phyloP scores from a whole-genome alignment of 2,797 vertebrate species.

The Pipistrellus pipistrellus region DNA sequence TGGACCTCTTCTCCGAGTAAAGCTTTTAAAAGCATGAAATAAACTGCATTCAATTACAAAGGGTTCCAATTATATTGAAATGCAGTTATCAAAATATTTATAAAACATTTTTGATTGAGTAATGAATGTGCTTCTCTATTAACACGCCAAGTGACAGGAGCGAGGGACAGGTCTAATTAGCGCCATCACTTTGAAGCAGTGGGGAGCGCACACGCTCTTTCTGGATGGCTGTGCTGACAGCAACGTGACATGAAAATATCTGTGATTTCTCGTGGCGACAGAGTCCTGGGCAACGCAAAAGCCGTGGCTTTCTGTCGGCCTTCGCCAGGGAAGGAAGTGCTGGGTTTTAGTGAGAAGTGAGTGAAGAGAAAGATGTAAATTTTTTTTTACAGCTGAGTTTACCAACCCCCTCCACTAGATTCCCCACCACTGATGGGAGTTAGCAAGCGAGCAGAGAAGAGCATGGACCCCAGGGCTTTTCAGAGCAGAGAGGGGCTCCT shows the following conservation, averaged over 20 bases:
- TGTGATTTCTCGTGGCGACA: constrained; percentile 45
- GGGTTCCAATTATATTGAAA: constrained; percentile 42
- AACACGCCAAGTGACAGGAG: background rate
- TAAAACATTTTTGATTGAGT: constrained; percentile 3
- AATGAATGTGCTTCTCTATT: constrained; percentile 46
- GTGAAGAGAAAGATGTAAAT: background rate
- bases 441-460: background rate
- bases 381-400: background rate
- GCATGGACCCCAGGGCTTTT: background rate
- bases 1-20: background rate
- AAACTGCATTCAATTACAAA: constrained; percentile 8
- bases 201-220: background rate
- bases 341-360: background rate
- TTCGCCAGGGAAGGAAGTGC: constrained; percentile 5
- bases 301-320: background rate
- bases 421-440: background rate
- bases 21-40: constrained; percentile 1
- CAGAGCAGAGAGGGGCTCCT: background rate
- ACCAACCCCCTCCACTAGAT: background rate
- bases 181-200: background rate
- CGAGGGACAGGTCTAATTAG: constrained; percentile 33
- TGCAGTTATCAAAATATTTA: constrained; percentile 52
- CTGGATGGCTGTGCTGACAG: background rate
- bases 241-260: constrained; percentile 30
- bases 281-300: background rate